Percentiles rank a stretch among this genome's conserved stretches.
These are phyloP conservation scores for Tethea ocularis DNA, from an alignment of 2,888 invertebrate genomes.

Conservation along the genomic window DNA sequence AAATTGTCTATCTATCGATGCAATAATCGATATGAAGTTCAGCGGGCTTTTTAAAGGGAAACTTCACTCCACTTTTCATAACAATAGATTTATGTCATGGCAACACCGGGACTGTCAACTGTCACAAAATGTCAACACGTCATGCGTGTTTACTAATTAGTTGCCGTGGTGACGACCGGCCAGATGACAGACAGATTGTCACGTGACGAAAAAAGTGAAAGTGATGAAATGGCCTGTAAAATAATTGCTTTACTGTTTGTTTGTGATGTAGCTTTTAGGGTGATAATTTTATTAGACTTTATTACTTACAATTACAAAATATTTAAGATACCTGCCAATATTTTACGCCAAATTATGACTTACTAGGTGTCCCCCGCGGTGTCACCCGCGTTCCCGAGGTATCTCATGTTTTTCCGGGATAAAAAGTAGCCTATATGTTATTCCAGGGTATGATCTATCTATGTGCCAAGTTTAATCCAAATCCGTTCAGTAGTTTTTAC, in stretches of 20 bases:
- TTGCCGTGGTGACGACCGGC: constrained; percentile 26
- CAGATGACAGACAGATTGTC: constrained; percentile 15
- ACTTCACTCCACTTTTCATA: constrained; percentile 1
- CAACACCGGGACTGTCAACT: constrained; percentile 21
- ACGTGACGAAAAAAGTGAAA: constrained; percentile 25
- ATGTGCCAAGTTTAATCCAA: too few species aligned
- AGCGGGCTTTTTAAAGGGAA: neutral
- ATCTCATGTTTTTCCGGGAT: too few species aligned
- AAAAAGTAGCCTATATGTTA: too few species aligned
- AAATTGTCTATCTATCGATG: too few species aligned
- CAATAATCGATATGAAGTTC: neutral
- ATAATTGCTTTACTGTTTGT: constrained; percentile 12
- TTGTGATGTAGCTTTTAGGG: constrained; percentile 21
- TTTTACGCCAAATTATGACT: too few species aligned
- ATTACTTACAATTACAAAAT: neutral
- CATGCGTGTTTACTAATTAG: constrained; percentile 33
- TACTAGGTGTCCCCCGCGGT: too few species aligned
- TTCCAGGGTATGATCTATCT: too few species aligned
- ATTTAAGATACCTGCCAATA: too few species aligned
- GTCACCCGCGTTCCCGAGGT: too few species aligned
- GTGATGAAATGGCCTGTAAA: constrained; percentile 27
- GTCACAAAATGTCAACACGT: constrained; percentile 32
- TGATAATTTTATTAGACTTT: constrained; percentile 12
- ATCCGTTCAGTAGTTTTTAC: too few species aligned
- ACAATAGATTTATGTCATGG: constrained; percentile 6